phyloP scores from a whole-genome alignment of 2,797 vertebrate species.

The Momotus momota region DNA sequence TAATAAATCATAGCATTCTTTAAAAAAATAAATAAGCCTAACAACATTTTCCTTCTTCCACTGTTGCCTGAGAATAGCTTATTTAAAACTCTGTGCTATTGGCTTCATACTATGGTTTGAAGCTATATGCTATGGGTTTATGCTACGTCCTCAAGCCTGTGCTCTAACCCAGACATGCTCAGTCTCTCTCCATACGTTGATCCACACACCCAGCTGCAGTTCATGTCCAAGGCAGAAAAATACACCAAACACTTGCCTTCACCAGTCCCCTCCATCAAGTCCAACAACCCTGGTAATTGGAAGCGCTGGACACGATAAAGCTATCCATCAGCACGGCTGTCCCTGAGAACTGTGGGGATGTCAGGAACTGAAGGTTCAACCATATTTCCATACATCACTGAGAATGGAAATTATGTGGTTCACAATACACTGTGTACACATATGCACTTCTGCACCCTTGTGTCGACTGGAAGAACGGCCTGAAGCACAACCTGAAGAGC shows the following conservation, averaged over 20 bases:
- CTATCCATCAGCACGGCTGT: background rate
- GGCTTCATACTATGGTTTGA: background rate
- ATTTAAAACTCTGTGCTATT: background rate
- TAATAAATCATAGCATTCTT: background rate
- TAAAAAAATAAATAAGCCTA: background rate
- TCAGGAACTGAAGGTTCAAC: background rate
- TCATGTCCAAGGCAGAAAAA: background rate
- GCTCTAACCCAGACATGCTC: background rate
- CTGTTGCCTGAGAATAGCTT: background rate
- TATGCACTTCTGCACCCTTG: background rate
- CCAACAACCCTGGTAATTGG: background rate
- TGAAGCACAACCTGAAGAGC: background rate
- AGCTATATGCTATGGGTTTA: background rate
- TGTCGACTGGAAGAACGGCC: background rate
- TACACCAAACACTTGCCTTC: background rate
- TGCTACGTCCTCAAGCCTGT: background rate
- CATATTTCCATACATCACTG: rapidly evolving
- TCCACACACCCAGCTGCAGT: background rate
- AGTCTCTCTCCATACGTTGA: background rate
- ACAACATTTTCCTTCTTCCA: background rate
- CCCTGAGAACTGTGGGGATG: rapidly evolving
- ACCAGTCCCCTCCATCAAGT: background rate
- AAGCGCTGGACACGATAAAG: background rate
- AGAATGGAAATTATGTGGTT: background rate
- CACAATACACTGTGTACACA: rapidly evolving